Evolutionary conservation across 1,140 invertebrate species (phyloP).

Genomic region (Monochamus saltuarius): DNA sequence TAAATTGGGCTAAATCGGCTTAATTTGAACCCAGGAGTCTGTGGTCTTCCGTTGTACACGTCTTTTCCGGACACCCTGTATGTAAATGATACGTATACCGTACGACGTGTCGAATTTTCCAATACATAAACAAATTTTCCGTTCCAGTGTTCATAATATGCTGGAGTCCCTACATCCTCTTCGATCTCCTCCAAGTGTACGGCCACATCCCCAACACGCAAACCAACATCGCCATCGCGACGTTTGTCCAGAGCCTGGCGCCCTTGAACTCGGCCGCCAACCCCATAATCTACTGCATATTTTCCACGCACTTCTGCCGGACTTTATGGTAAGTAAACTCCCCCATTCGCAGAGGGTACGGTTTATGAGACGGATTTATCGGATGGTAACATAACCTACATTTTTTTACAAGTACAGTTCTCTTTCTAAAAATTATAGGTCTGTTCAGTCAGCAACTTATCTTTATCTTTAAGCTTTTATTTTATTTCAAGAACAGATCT

Average conservation of each 20-base stretch:
- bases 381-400: background rate
- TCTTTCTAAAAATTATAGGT: too few relatives aligned
- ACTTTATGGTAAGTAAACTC: conserved; percentile 69
- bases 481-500: too few relatives aligned
- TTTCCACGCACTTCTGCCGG: conserved; percentile 85
- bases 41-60: too few relatives aligned
- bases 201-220: conserved; percentile 78
- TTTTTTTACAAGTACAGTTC: too few relatives aligned
- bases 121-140: background rate
- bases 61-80: background rate
- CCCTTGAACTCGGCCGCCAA: conserved; percentile 94
- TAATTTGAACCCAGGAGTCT: too few relatives aligned
- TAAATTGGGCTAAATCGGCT: too few relatives aligned
- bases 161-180: conserved; percentile 95
- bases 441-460: too few relatives aligned
- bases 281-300: conserved; percentile 93
- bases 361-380: too few relatives aligned
- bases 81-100: background rate
- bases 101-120: background rate
- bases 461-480: too few relatives aligned
- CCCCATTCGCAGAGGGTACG: too few relatives aligned
- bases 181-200: conserved; percentile 90
- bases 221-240: conserved; percentile 79
- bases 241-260: conserved; percentile 90
- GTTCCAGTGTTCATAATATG: conserved; percentile 89